Evolutionary conservation across 2,888 invertebrate species (phyloP).

Genomic region (Euplexia lucipara): DNA sequence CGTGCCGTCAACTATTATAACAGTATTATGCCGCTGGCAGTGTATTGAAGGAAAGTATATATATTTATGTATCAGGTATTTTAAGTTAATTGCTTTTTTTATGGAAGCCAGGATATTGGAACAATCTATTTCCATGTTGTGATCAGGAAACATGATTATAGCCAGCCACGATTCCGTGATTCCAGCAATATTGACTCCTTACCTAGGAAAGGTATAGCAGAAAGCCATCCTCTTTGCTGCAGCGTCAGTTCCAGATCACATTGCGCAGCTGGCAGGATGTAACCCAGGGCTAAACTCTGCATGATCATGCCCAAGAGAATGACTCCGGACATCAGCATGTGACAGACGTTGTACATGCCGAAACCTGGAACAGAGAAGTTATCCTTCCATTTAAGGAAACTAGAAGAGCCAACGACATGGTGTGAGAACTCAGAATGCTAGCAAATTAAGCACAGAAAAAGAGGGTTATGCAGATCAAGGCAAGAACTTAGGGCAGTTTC

Average conservation of each 20-base stretch:
- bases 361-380: slow-evolving; percentile 82
- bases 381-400: neutral
- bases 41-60: no score
- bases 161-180: no score
- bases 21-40: no score
- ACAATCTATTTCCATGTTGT: no score
- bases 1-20: no score
- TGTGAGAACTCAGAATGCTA: no score
- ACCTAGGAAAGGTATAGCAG: slow-evolving; percentile 93
- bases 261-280: slow-evolving; percentile 93
- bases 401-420: neutral
- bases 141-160: no score
- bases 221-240: slow-evolving; percentile 91
- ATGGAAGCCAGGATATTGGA: no score
- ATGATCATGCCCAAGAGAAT: slow-evolving; percentile 93
- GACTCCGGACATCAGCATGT: slow-evolving; percentile 91
- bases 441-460: neutral
- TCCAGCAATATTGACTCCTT: slow-evolving; percentile 51
- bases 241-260: slow-evolving; percentile 92
- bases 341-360: slow-evolving; percentile 91
- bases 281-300: slow-evolving; percentile 92
- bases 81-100: no score
- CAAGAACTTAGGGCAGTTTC: no score
- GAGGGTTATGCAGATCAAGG: neutral
- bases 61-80: no score